Percentiles rank a stretch among this genome's conserved stretches.
phyloP scores from a whole-genome alignment of 2,888 invertebrate genomes.

The Heteromyza rotundicornis region DNA sequence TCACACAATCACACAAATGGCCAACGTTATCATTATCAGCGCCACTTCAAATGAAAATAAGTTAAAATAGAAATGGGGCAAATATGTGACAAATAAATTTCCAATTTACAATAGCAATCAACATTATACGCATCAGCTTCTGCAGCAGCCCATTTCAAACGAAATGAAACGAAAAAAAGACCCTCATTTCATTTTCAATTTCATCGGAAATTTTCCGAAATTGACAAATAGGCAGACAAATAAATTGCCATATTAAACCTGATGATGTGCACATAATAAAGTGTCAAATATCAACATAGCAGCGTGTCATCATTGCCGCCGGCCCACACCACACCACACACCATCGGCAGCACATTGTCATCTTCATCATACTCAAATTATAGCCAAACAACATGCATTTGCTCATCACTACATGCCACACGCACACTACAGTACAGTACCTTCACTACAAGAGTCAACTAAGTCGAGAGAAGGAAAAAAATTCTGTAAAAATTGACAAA shows the following conservation, averaged over 20 bases:
- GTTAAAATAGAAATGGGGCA: not conserved
- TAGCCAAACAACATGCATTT: not conserved
- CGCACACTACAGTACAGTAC: no score
- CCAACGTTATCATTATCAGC: not conserved
- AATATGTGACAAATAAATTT: not conserved
- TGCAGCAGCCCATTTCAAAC: not conserved
- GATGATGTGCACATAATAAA: slow-evolving; percentile 56
- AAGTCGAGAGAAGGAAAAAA: no score
- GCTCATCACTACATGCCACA: not conserved
- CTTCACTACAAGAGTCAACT: no score
- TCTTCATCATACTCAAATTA: slow-evolving; percentile 25
- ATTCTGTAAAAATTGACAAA: slow-evolving; percentile 40
- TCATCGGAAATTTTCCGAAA: not conserved
- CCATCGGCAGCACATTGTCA: slow-evolving; percentile 5
- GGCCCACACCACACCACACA: no score
- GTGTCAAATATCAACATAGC: slow-evolving; percentile 47
- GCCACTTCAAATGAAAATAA: not conserved
- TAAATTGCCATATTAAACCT: slow-evolving; percentile 36
- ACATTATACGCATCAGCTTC: not conserved
- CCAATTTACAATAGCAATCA: not conserved
- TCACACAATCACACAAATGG: not conserved
- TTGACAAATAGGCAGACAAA: slow-evolving; percentile 5
- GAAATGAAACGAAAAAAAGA: not conserved
- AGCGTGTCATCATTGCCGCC: slow-evolving; percentile 27
- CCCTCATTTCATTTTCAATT: not conserved